Conservation (phyloP, 2,888 invertebrate species). For the Notodonta dromedarius region DNA sequence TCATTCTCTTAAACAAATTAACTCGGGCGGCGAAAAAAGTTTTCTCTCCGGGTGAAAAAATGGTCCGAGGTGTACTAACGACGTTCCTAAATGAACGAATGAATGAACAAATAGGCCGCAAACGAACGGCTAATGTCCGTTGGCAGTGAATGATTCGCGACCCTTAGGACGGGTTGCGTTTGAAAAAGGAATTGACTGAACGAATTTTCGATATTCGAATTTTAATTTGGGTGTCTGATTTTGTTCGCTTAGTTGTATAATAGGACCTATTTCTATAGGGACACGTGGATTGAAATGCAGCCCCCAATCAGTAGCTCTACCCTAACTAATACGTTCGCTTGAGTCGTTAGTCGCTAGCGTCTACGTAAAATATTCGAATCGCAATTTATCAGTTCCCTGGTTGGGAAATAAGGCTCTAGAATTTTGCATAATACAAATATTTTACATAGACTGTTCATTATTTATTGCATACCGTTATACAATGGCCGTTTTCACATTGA, state of each 20-base stretch:
- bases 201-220: constrained; percentile 32
- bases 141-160: constrained; percentile 67
- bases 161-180: constrained; percentile 50
- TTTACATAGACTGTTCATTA: too few species aligned
- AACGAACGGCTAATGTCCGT: constrained; percentile 56
- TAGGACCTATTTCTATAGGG: too few species aligned
- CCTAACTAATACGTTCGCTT: too few species aligned
- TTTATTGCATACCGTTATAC: too few species aligned
- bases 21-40: constrained; percentile 47
- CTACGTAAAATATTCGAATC: too few species aligned
- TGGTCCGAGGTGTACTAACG: constrained; percentile 48
- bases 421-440: too few species aligned
- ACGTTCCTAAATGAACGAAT: constrained; percentile 61
- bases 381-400: too few species aligned
- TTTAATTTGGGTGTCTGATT: constrained; percentile 34
- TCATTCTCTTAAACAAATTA: constrained; percentile 65
- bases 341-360: too few species aligned
- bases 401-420: too few species aligned
- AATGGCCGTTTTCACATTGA: too few species aligned
- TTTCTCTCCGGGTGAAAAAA: constrained; percentile 34
- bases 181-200: constrained; percentile 44
- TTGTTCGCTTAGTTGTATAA: constrained; percentile 15
- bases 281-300: too few species aligned
- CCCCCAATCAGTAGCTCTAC: too few species aligned
- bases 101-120: constrained; percentile 63